phyloP scores from a whole-genome alignment of 1,140 invertebrate genomes.

The Bursaphelenchus mucronatus region DNA sequence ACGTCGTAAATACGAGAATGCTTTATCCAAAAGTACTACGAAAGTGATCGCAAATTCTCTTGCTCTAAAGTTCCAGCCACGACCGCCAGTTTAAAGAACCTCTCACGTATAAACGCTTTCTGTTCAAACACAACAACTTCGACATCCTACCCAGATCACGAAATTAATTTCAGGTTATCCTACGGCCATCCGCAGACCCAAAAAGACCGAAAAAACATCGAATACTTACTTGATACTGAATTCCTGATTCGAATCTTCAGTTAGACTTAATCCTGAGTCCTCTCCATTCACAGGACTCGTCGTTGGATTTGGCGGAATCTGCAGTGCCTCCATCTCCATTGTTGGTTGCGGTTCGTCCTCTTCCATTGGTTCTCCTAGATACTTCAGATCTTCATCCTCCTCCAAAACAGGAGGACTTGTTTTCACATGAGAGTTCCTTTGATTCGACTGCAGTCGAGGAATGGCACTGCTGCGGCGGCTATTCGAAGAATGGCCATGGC shows the following conservation, averaged over 20 bases:
- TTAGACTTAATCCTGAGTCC: background rate
- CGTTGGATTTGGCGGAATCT: background rate
- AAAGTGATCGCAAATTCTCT: too few relatives aligned
- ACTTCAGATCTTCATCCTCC: background rate
- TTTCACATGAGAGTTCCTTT: too few relatives aligned
- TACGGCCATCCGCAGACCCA: background rate
- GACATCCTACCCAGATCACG: too few relatives aligned
- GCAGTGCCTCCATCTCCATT: background rate
- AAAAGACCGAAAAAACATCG: background rate
- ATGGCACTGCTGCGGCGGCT: background rate
- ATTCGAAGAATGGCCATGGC: slow-evolving; percentile 13
- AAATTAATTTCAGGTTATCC: too few relatives aligned
- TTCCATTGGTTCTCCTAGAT: slow-evolving; percentile 12
- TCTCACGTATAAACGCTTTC: too few relatives aligned
- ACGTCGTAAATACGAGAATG: too few relatives aligned
- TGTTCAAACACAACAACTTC: too few relatives aligned
- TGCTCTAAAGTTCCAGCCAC: too few relatives aligned
- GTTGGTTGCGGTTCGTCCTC: background rate
- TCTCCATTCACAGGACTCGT: background rate
- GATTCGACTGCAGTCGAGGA: too few relatives aligned
- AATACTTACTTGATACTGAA: slow-evolving; percentile 1
- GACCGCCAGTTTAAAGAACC: too few relatives aligned
- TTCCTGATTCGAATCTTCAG: background rate
- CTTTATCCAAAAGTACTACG: too few relatives aligned
- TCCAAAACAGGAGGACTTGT: too few relatives aligned